A percentile compares a stretch with the other conserved stretches of the same genome.
These are phyloP conservation scores for Neosalanx taihuensis DNA, from an alignment of 2,797 vertebrate genomes.

Conservation along the genomic window DNA sequence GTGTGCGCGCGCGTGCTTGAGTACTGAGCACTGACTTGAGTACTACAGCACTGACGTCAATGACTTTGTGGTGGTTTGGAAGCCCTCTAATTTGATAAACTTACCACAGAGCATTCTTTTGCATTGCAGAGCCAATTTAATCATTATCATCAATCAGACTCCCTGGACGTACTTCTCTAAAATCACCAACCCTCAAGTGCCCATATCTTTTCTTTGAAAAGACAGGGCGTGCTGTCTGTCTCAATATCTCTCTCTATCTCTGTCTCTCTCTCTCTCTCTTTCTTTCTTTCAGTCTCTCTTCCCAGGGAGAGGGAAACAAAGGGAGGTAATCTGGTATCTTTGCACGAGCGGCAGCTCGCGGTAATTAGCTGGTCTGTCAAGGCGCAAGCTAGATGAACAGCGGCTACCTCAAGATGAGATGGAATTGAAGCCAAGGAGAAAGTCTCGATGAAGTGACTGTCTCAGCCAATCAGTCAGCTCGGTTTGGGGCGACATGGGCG, in stretches of 20 bases:
- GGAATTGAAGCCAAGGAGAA: conserved; percentile 53
- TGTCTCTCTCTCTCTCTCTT: conserved; percentile 15
- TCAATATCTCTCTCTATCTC: neutral
- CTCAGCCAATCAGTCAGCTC: conserved; percentile 50
- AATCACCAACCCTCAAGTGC: neutral
- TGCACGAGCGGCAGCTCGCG: conserved; percentile 36
- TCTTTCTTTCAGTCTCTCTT: conserved; percentile 9
- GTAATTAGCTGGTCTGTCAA: conserved; percentile 59
- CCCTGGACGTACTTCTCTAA: conserved; percentile 28
- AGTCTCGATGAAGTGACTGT: conserved; percentile 53
- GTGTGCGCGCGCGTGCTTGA: neutral
- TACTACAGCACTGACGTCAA: neutral
- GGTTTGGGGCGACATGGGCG: conserved; percentile 27
- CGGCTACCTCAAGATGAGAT: conserved; percentile 40
- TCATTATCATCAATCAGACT: conserved; percentile 44
- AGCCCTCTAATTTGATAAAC: neutral
- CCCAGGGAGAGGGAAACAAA: neutral
- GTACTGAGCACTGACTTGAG: neutral
- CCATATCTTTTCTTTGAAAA: conserved; percentile 25
- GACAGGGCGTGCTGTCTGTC: neutral
- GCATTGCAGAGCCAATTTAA: conserved; percentile 23
- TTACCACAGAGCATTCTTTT: conserved; percentile 9
- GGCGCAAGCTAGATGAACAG: conserved; percentile 41
- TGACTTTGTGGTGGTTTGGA: neutral
- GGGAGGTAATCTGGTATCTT: conserved; percentile 40